Conservation (phyloP, 2,797 vertebrate species). For the Odontamblyopus rebecca region DNA sequence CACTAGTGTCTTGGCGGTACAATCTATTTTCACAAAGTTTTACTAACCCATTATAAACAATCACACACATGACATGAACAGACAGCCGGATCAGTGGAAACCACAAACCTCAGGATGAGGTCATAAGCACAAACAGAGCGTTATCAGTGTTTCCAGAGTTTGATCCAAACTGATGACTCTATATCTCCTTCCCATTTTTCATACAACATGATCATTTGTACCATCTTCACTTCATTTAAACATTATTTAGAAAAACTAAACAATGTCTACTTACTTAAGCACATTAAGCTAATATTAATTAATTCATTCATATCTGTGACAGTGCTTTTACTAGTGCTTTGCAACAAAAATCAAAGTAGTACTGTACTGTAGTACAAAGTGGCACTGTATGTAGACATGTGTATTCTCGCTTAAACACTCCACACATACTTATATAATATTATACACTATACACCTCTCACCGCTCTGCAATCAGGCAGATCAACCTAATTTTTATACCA, state of each 20-base stretch:
- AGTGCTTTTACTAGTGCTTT: neutral
- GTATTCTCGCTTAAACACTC: neutral
- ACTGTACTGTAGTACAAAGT: neutral
- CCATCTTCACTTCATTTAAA: neutral
- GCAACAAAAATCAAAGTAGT: neutral
- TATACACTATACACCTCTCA: neutral
- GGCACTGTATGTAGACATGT: neutral
- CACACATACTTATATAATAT: neutral
- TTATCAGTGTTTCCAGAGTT: conserved; percentile 80
- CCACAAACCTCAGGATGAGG: conserved; percentile 66
- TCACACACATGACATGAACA: neutral
- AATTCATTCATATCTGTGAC: neutral
- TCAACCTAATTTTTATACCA: neutral
- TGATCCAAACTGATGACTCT: conserved; percentile 42
- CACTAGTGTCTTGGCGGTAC: conserved; percentile 3
- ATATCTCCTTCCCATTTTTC: conserved; percentile 30
- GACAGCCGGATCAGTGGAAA: conserved; percentile 42
- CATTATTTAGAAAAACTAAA: neutral
- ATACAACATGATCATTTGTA: neutral
- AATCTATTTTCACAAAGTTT: neutral
- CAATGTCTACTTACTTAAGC: neutral
- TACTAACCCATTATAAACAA: conserved; percentile 5
- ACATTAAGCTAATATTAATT: neutral
- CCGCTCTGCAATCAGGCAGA: too few species aligned
- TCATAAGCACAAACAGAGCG: conserved; percentile 68